phyloP scores from a whole-genome alignment of 1,140 invertebrate genomes.

The Teleogryllus occipitalis region DNA sequence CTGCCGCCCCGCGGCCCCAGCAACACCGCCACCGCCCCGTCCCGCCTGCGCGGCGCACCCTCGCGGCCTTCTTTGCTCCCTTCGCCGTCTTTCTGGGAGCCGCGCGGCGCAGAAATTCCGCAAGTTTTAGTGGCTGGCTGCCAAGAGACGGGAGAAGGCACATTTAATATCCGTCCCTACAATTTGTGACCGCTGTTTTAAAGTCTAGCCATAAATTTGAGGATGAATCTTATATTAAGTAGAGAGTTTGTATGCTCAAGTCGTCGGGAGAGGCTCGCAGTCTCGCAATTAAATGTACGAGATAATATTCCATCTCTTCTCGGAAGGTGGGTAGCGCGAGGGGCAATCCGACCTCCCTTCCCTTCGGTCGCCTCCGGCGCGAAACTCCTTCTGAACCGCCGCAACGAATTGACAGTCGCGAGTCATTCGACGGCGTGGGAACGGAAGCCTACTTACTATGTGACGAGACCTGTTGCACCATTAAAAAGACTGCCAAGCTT shows the following conservation, averaged over 20 bases:
- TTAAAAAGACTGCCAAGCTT: too few relatives aligned
- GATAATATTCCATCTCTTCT: not conserved
- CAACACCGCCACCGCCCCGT: too few relatives aligned
- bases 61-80: not conserved
- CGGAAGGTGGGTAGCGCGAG: too few relatives aligned
- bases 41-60: not conserved
- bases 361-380: too few relatives aligned
- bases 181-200: constrained; percentile 4
- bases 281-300: not conserved
- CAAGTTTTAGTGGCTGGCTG: not conserved
- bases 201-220: constrained; percentile 5
- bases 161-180: constrained; percentile 4
- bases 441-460: too few relatives aligned
- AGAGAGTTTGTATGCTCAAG: constrained; percentile 1
- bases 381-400: too few relatives aligned
- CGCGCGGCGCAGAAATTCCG: not conserved
- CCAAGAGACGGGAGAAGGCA: not conserved
- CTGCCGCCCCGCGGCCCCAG: too few relatives aligned
- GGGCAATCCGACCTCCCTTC: too few relatives aligned
- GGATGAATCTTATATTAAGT: constrained; percentile 5
- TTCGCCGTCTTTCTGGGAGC: not conserved
- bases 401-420: too few relatives aligned
- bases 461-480: too few relatives aligned
- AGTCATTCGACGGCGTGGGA: too few relatives aligned
- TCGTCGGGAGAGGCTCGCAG: not conserved